phyloP scores from a whole-genome alignment of 2,888 invertebrate species.

The Eristalinus aeneus region DNA sequence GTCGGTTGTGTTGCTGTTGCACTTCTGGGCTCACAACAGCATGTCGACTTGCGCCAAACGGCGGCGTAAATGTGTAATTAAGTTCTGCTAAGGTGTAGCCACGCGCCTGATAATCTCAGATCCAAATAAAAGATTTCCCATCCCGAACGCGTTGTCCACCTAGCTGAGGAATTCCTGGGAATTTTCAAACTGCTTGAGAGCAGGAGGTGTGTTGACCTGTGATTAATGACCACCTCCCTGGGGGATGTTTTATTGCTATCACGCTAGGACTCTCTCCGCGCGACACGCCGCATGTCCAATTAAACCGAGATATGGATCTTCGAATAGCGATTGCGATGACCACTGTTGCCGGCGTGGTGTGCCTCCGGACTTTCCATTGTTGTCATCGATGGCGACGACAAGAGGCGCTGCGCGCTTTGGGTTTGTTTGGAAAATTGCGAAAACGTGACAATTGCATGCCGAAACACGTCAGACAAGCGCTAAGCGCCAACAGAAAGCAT shows the following conservation, averaged over 20 bases:
- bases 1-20: neutral
- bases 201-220: conserved; percentile 10
- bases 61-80: conserved; percentile 54
- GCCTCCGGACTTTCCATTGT: conserved; percentile 42
- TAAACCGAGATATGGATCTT: neutral
- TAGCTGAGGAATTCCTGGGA: conserved; percentile 25
- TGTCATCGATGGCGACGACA: conserved; percentile 10
- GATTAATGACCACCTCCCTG: conserved; percentile 43
- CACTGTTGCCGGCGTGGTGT: neutral
- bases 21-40: conserved; percentile 23
- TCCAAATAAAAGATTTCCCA: conserved; percentile 45
- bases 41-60: conserved; percentile 56
- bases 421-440: conserved; percentile 15
- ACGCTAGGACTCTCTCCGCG: conserved; percentile 2
- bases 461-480: conserved; percentile 24
- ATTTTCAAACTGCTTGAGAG: conserved; percentile 31
- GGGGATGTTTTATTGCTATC: conserved; percentile 7
- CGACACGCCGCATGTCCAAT: neutral
- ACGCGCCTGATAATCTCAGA: conserved; percentile 37
- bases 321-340: neutral
- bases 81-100: conserved; percentile 55
- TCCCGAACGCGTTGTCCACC: neutral
- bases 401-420: conserved; percentile 12
- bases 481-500: conserved; percentile 1
- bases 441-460: conserved; percentile 45